Percentiles rank a stretch among this genome's conserved stretches.
These are phyloP conservation scores for Stichodactyla helianthus DNA, from an alignment of 64 coral and sea anemone species.

Conservation along the genomic window DNA sequence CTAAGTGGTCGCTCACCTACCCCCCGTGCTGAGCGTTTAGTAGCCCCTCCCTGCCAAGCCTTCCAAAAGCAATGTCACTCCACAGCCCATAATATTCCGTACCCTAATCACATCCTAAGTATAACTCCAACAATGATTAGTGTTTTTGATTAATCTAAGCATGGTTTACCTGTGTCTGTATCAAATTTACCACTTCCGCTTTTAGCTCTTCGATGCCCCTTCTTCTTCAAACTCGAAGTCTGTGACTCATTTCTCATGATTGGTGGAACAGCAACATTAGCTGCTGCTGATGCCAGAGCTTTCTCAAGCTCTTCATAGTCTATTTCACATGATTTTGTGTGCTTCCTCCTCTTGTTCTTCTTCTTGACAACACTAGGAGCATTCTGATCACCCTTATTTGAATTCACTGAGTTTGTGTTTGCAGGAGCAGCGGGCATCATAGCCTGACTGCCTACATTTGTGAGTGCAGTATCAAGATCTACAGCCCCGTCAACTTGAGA, in stretches of 20 bases:
- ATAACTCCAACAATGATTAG: no score
- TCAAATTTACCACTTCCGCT: conserved; percentile 89
- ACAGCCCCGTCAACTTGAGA: conserved; percentile 28
- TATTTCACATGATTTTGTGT: conserved; percentile 99
- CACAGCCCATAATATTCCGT: no score
- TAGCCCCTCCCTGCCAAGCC: no score
- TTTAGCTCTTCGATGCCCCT: conserved; percentile 81
- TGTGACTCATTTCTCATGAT: conserved; percentile 43
- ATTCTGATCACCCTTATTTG: conserved; percentile 46
- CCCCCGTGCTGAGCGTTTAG: no score
- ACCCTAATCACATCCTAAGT: no score
- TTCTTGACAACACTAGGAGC: conserved; percentile 57
- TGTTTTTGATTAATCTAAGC: not conserved
- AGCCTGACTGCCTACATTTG: conserved; percentile 65
- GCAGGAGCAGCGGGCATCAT: conserved; percentile 33
- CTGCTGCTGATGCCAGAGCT: conserved; percentile 69
- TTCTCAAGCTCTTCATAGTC: conserved; percentile 99
- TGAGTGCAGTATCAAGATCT: conserved; percentile 63
- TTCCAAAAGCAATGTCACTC: no score
- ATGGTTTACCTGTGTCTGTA: conserved; percentile 63
- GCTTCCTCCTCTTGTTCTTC: conserved; percentile 85
- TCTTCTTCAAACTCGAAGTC: conserved; percentile 63
- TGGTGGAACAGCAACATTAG: conserved; percentile 44
- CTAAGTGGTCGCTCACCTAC: no score
- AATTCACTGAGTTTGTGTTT: conserved; percentile 27